Conservation (phyloP, 2,888 invertebrate genomes). For the Chaitophorus viminalis region DNA sequence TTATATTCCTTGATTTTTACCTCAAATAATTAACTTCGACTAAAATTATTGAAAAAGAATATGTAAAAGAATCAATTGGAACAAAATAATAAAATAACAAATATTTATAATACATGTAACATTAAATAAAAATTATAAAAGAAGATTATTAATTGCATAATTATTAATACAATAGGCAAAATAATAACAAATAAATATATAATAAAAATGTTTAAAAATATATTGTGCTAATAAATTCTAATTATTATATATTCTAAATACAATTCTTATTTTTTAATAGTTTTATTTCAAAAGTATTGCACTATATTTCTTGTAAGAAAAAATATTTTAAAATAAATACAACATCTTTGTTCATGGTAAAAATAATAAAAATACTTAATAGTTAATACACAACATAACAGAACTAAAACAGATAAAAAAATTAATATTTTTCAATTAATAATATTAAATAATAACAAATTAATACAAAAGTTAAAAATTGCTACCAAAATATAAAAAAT, state of each 20-base stretch:
- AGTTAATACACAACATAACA: conserved; percentile 13
- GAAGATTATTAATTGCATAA: not conserved
- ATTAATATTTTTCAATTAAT: conserved; percentile 15
- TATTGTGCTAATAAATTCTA: conserved; percentile 27
- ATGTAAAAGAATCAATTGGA: not conserved
- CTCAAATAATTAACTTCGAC: too few species aligned
- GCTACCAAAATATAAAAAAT: not conserved
- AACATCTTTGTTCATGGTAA: conserved; percentile 34
- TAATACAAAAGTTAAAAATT: not conserved
- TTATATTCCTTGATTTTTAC: too few species aligned
- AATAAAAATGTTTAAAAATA: not conserved
- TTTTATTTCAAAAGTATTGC: conserved; percentile 26
- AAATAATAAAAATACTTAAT: conserved; percentile 13
- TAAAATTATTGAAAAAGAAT: not conserved
- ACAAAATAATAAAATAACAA: conserved; percentile 32
- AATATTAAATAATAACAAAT: not conserved
- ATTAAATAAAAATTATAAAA: conserved; percentile 13
- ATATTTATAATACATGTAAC: conserved; percentile 26
- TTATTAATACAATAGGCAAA: not conserved
- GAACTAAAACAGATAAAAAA: conserved; percentile 12
- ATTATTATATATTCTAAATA: not conserved
- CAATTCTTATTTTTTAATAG: conserved; percentile 23
- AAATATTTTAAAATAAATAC: conserved; percentile 17
- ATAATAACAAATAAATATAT: not conserved
- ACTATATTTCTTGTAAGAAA: conserved; percentile 19